Base-by-base conservation (phyloP, 2,113 vertebrate genomes). In the Aphelocoma coerulescens region DNA sequence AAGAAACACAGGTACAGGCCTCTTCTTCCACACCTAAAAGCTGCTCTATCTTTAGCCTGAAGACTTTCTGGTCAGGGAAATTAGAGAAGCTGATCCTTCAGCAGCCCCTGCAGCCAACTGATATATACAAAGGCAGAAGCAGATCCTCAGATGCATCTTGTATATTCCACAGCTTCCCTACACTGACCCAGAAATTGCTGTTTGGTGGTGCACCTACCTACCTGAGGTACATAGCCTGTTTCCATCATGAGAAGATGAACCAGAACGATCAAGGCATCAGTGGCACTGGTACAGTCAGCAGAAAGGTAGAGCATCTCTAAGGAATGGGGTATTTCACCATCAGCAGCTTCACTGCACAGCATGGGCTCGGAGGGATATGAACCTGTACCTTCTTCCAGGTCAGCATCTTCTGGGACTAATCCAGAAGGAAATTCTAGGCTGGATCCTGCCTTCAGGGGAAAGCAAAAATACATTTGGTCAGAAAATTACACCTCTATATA, bases 221-320 rank as follows among this genome's bases (percentile, higher is more conserved):
- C 99, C 98, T 99, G 98, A 49, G 98, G 98, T 9, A 97, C 77
- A 30, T 99, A 99, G 39, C 99, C 99, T 0, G 99, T 98, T 94
- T 99, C 99, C 76, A 99, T 93, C 99, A 99, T 99, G 66, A 99
- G 98, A 49, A 99, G 98, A 85, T 99, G 98, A 4, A 97, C 84
- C 1, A 98, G 96, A 76, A 99, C 98, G 3, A 99, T 93, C 85
- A 99, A 88, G 92, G 99, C 98, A 91, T 99, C 99, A 0, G 73
- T 96, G 88, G 98, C 96, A 48, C 90, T 96, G 32, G 73, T 71
- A 73, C 97, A 98, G 63, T 88, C 93, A 7, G 98, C 98, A 13
- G 97, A 93, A 78, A 98, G 98, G 81, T 98, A 98, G 28, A 99
- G 98, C 35, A 97, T 95, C 97, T 99, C 98, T 71, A 99, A 95